Base-by-base conservation (phyloP, 1,140 invertebrate species). In the Brachionus calyciflorus region DNA sequence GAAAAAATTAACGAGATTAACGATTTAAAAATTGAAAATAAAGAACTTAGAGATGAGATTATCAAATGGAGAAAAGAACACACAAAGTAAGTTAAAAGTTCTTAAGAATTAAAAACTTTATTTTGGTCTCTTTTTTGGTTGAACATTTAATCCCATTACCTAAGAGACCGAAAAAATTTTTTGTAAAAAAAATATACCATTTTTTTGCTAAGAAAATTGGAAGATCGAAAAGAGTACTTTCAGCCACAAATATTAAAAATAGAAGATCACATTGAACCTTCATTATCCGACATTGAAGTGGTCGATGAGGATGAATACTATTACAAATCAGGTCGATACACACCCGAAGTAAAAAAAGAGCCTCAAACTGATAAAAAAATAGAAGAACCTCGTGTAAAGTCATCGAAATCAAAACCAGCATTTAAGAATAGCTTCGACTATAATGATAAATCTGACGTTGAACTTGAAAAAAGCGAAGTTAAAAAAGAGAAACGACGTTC, bases 21-120 rank as follows among this genome's bases (percentile, higher is more conserved):
- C 44, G 60, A 65, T 65, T n/a, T 65, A 46, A 65, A 65, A 65
- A 65, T 65, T 44, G 49, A 44, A 17, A 76, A 76, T 57, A 28
- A 48, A 30, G 49, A 55, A 57, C 44, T 76, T 5, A 44, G 40
- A 55, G 17, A 55, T 19, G 73, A 76, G 21, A 55, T 76, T 41
- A 48, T 48, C 7, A 44, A 55, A 44, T 76, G 73, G 73, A 57
- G 46, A 55, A 76, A 37, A 10, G 73, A 76, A 9, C 73, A 76
- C 26, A 60, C 49, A 30, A 44, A 21, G 63, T 48, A 28, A 48
- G 24, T 30, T 33, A 26, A 44, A 65, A 30, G 14, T 44, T 2
- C 26, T 14, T 26, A 46, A 12, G 17, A 55, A 9, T 26, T 14
- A 30, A 55, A 28, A 28, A 28, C 33, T 30, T 28, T 55, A 28